Evolutionary conservation across 2,888 invertebrate genomes (phyloP), one percentile per base, ranked within the genome.

Genomic region (Venustoraphidia nigricollis): DNA sequence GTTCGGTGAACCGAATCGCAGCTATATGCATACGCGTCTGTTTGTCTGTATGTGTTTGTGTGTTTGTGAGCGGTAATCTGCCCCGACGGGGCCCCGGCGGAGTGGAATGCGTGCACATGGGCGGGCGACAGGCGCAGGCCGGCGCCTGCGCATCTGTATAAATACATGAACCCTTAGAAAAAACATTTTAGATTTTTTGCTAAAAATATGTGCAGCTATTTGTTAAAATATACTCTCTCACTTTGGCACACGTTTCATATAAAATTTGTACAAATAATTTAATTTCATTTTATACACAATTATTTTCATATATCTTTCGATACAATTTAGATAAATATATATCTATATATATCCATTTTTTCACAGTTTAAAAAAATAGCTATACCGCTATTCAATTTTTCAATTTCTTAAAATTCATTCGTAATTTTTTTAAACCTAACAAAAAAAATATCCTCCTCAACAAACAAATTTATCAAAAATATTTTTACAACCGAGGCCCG

Each of bases 391-490:
- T 62, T 60, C 54, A 54, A 55, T 58, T 57, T n/a, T 56, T 58
- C 58, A 53, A 53, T 54, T 54, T 55, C 52, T 56, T 50, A 52
- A 53, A 56, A 55, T 56, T 53, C 51, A 50, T 49, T 46, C 41
- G 47, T 46, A 51, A 46, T 49, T 58, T 58, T 60, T 58, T 67
- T 66, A 66, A 67, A 67, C 68, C 66, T 70, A 70, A 70, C 69
- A 70, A 70, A 70, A 27, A 27, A 69, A 69, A 68, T 67, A 67
- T 68, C 66, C 67, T 67, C 67, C 68, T 67, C 69, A 67, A 74
- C 73, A 75, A 75, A 67, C 66, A 73, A 75, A 72, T 70, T 74
- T 77, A 76, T 76, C 75, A 77, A 76, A 76, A 76, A 76, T 76
- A 76, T 72, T 70, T 70, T 69, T 68, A 66, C 65, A 65, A 55